Conservation (phyloP, 2,113 vertebrate species). For the Cryptotis parvus region DNA sequence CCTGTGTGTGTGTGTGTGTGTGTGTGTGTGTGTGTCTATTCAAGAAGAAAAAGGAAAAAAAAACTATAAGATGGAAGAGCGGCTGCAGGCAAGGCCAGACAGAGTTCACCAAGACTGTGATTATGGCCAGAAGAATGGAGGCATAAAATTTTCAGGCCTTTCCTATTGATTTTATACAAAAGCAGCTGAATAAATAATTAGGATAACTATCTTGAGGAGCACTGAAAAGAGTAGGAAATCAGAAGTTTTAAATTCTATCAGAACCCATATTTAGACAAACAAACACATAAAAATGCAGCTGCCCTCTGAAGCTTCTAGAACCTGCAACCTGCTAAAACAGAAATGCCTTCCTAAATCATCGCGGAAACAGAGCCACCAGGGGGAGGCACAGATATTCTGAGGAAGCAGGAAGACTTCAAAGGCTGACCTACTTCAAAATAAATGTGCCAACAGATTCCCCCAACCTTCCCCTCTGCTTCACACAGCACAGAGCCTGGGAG, state of each 20-base stretch:
- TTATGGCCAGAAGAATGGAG: slow-evolving; percentile 28
- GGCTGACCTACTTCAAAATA: slow-evolving; percentile 66
- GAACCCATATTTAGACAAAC: not conserved
- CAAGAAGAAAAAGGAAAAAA: not conserved
- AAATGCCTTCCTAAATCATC: not conserved
- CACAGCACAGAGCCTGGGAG: not conserved
- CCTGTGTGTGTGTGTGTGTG: no score
- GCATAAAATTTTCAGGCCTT: slow-evolving; percentile 26
- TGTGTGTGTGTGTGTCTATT: no score
- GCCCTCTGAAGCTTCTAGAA: not conserved
- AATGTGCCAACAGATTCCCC: slow-evolving; percentile 49
- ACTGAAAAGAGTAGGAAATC: not conserved
- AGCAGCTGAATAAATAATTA: slow-evolving; percentile 47
- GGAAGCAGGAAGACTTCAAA: not conserved
- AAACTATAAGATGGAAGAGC: not conserved
- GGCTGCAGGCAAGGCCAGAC: not conserved
- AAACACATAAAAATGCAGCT: not conserved
- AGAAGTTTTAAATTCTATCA: not conserved
- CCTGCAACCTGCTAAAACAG: not conserved
- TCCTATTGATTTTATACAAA: slow-evolving; percentile 18
- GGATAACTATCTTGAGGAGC: not conserved
- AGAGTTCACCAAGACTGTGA: not conserved
- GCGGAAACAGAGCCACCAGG: not conserved
- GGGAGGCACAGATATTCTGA: not conserved
- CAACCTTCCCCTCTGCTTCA: slow-evolving; percentile 49